Base-by-base conservation (phyloP, 2,113 vertebrate genomes). In the Lepus timidus region DNA sequence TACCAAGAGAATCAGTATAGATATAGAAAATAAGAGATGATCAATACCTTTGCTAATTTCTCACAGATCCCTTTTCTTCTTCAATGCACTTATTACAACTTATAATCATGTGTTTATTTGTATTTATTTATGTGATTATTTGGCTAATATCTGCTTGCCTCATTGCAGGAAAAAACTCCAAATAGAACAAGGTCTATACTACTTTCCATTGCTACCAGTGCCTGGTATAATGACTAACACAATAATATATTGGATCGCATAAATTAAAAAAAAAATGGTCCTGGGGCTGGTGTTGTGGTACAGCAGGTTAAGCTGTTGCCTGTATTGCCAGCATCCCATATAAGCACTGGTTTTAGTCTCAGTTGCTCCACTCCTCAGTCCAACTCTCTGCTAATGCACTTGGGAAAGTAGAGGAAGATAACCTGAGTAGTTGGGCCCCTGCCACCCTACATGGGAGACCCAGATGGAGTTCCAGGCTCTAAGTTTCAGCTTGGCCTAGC, bases 101-200 rank as follows among this genome's bases (percentile, higher is more conserved):
- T 88, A 51, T 64, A 76, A 81, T 49, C 36, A 80, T 68, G 4
- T 6, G 49, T 78, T 31, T 83, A 71, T 74, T 82, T 75, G 8
- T 75, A 90, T 89, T 90, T 64, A 80, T 79, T 80, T 84, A 25
- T 85, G 31, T 90, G 51, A 81, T 87, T 93, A 74, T 44, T 84
- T 73, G n/a, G 73, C 31, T 73, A 62, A 62, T 85, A 9, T 23
- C 31, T 75, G 17, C 19, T 87, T 65, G 9, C 20, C 16, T 39
- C 67, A 75, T 27, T 84, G 33, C 6, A 73, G 73, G n/a, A 64
- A 86, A 67, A 64, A 79, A 22, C 31, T 95, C 23, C 25, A 81
- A 73, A 9, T 22, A 55, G 1, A 65, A 29, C 16, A 79, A 16
- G 8, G 19, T 44, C 31, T 44, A 23, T 90, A 29, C 4, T 55